Conservation (phyloP, 2,797 vertebrate species). For the Cirrhinus molitorella region DNA sequence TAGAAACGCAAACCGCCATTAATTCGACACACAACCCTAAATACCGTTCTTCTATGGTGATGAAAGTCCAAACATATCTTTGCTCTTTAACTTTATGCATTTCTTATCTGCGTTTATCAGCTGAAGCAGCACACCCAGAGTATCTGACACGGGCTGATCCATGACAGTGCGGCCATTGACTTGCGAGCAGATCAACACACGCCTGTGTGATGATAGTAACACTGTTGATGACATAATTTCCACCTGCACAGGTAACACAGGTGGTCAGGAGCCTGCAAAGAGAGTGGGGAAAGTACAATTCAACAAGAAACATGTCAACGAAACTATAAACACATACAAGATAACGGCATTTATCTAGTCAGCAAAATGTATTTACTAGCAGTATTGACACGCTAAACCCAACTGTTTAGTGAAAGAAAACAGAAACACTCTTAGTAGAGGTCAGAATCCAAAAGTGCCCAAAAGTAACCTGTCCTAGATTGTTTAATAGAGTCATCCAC, state of each 20-base stretch:
- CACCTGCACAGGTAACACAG: neutral
- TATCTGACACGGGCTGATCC: neutral
- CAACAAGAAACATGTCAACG: neutral
- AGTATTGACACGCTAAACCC: neutral
- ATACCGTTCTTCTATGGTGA: slow-evolving; percentile 42
- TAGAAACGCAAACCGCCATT: slow-evolving; percentile 4
- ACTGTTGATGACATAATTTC: neutral
- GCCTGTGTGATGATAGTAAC: neutral
- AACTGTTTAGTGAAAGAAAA: neutral
- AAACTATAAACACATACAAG: neutral
- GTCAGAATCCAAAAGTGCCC: neutral
- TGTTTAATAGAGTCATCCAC: neutral
- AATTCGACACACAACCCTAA: slow-evolving; percentile 55
- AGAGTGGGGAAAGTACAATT: neutral
- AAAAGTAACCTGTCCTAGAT: slow-evolving; percentile 20
- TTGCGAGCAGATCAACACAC: neutral
- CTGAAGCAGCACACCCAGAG: slow-evolving; percentile 50
- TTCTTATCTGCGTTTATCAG: slow-evolving; percentile 59
- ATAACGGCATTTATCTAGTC: slow-evolving; percentile 5
- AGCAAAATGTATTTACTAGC: slow-evolving; percentile 1
- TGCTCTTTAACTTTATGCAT: slow-evolving; percentile 50
- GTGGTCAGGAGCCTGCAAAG: neutral
- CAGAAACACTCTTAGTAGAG: neutral
- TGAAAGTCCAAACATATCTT: slow-evolving; percentile 52
- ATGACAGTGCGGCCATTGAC: neutral